Evolutionary conservation across 2,797 vertebrate genomes (phyloP).

Genomic region (Tenualosa ilisha): DNA sequence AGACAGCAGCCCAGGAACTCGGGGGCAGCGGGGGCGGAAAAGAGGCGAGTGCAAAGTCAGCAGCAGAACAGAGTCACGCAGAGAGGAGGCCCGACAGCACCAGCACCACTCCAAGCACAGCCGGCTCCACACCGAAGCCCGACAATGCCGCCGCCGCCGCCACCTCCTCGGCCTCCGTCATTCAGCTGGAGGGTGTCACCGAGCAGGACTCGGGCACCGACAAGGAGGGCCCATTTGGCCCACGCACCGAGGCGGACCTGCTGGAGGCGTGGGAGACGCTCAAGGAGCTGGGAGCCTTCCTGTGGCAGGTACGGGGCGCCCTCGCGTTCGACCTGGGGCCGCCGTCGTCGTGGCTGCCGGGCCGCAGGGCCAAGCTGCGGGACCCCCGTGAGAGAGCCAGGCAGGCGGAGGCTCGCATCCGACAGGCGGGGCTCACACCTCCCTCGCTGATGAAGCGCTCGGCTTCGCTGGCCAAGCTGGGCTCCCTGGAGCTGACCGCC

Average conservation of each 20-base stretch:
- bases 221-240: constrained; percentile 23
- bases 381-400: constrained; percentile 57
- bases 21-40: neutral
- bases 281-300: constrained; percentile 71
- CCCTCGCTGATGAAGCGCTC: constrained; percentile 92
- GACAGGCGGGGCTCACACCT: constrained; percentile 84
- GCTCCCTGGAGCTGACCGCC: constrained; percentile 86
- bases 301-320: constrained; percentile 59
- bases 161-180: neutral
- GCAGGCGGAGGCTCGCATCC: constrained; percentile 82
- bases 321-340: constrained; percentile 43
- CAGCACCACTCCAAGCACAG: neutral
- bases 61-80: neutral
- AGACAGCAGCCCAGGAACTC: neutral
- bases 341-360: neutral
- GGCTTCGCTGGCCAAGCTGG: constrained; percentile 90
- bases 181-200: neutral
- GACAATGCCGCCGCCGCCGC: neutral
- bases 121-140: neutral
- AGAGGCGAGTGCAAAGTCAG: neutral
- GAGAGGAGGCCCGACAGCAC: neutral
- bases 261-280: constrained; percentile 71
- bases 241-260: constrained; percentile 68
- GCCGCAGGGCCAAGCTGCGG: neutral
- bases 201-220: neutral